Percentiles rank a stretch among this genome's conserved stretches.
Conservation (phyloP, 2,797 vertebrate species). For the Rhincodon typus region DNA sequence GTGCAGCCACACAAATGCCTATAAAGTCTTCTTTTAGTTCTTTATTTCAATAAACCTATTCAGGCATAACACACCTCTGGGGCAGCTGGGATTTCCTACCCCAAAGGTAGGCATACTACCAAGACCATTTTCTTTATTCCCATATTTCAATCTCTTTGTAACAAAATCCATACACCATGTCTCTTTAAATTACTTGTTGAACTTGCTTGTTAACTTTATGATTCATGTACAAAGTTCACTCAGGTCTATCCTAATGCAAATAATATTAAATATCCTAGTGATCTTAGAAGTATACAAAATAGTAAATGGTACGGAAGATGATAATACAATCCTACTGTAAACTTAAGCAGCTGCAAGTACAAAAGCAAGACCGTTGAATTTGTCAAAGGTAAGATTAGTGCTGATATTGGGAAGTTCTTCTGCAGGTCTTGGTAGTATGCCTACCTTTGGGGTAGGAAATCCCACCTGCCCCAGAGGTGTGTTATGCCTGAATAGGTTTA, state of each 20-base stretch:
- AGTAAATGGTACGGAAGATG: not conserved
- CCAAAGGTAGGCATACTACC: too few species aligned
- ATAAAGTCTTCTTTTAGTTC: too few species aligned
- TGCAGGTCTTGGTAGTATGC: not conserved
- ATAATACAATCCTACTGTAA: not conserved
- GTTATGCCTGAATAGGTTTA: too few species aligned
- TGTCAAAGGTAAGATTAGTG: not conserved
- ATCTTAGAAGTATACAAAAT: not conserved
- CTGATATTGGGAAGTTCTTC: not conserved
- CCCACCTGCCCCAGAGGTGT: too few species aligned
- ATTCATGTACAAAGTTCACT: not conserved
- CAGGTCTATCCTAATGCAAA: not conserved
- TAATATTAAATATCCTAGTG: not conserved
- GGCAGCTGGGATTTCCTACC: too few species aligned
- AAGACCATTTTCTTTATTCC: too few species aligned
- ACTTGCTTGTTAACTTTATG: not conserved
- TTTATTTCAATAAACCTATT: too few species aligned
- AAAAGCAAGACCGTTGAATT: not conserved
- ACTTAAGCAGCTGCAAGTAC: not conserved
- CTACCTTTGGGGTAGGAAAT: too few species aligned
- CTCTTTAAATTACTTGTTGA: not conserved
- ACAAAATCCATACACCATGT: too few species aligned
- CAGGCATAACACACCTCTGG: too few species aligned
- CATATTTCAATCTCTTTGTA: too few species aligned
- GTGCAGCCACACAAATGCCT: too few species aligned